Percentiles rank a stretch among this genome's conserved stretches.
Conservation (phyloP, 2,797 vertebrate species). For the Varecia variegata region DNA sequence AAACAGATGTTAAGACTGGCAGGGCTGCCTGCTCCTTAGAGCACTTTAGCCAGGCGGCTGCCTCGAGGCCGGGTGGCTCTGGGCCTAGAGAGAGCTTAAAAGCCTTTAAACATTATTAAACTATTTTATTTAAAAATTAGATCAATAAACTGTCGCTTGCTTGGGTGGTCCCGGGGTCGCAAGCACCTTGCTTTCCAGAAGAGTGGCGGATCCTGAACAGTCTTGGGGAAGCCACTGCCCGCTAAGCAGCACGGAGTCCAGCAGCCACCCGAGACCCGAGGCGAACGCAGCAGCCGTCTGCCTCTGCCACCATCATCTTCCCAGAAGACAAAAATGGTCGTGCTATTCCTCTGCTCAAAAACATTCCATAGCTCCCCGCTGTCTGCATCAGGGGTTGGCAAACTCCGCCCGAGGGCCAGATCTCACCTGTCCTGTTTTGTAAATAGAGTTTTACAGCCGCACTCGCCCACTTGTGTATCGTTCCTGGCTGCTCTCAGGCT, state of each 20-base stretch:
- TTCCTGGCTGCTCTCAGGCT: not conserved
- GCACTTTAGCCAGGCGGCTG: constrained; percentile 41
- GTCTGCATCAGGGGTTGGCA: not conserved
- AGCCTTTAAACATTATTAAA: constrained; percentile 67
- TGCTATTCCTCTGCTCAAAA: not conserved
- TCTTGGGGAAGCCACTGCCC: rapidly evolving
- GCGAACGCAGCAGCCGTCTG: not conserved
- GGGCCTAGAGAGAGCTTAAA: constrained; percentile 56
- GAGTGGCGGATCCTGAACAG: rapidly evolving
- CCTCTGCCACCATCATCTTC: not conserved
- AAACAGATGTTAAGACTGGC: constrained; percentile 9
- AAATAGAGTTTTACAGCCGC: too few relatives aligned
- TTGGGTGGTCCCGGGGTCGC: constrained; percentile 73
- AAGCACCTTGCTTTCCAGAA: not conserved
- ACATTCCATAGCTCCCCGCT: not conserved
- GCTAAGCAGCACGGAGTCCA: not conserved
- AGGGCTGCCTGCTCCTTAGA: not conserved
- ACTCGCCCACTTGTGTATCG: rapidly evolving
- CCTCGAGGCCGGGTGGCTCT: not conserved
- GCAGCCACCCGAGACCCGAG: rapidly evolving
- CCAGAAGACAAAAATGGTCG: not conserved
- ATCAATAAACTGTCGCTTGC: not conserved
- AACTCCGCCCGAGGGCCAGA: not conserved
- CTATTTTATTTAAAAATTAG: constrained; percentile 55
- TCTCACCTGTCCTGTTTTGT: not conserved